Conservation (phyloP, 2,797 vertebrate genomes). For the Spatula versicolor region DNA sequence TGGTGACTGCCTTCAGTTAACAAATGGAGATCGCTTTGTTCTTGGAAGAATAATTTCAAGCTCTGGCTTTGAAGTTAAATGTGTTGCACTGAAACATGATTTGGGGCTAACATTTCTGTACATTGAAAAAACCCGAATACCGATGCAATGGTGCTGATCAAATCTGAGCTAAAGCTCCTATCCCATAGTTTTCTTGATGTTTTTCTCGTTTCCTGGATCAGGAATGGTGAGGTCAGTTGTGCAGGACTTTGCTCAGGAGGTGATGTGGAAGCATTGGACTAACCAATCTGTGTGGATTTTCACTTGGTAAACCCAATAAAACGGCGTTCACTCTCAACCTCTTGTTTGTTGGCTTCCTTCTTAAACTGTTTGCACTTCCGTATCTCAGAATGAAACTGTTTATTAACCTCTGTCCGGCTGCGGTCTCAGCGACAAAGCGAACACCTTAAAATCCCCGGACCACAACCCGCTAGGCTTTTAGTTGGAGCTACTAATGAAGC, state of each 20-base stretch:
- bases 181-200: slow-evolving; percentile 18
- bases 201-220: background rate
- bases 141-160: slow-evolving; percentile 69
- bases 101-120: slow-evolving; percentile 58
- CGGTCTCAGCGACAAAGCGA: background rate
- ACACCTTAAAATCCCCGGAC: background rate
- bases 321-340: background rate
- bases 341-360: background rate
- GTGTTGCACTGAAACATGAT: background rate
- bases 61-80: slow-evolving; percentile 52
- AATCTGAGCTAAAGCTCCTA: slow-evolving; percentile 53
- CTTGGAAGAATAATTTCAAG: slow-evolving; percentile 35
- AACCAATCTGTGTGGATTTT: slow-evolving; percentile 27
- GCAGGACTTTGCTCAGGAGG: slow-evolving; percentile 7
- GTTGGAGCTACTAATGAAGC: background rate
- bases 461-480: background rate
- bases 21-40: background rate
- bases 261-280: slow-evolving; percentile 23
- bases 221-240: slow-evolving; percentile 15
- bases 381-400: background rate
- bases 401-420: background rate
- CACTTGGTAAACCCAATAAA: slow-evolving; percentile 52
- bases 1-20: background rate
- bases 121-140: slow-evolving; percentile 57
- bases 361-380: background rate